Evolutionary conservation across 2,113 vertebrate genomes (phyloP).

Genomic region (Podarcis muralis): DNA sequence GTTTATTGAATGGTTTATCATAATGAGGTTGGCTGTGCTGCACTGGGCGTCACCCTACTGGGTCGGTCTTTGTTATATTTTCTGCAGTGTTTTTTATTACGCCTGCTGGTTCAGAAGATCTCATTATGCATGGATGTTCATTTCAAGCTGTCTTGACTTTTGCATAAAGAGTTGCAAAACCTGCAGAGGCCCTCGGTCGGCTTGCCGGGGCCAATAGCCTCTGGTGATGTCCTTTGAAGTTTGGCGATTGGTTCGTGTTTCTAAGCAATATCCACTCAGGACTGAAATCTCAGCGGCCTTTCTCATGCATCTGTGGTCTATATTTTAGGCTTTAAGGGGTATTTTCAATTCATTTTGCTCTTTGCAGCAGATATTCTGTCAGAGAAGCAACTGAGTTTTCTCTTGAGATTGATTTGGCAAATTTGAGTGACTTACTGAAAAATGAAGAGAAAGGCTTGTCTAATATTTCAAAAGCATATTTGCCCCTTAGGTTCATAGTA

Average conservation of each 20-base stretch:
- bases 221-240: slow-evolving; percentile 29
- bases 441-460: not conserved
- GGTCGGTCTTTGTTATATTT: slow-evolving; percentile 48
- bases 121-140: slow-evolving; percentile 54
- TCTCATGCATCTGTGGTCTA: slow-evolving; percentile 37
- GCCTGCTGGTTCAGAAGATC: slow-evolving; percentile 49
- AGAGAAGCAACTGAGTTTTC: not conserved
- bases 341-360: slow-evolving; percentile 39
- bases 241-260: slow-evolving; percentile 35
- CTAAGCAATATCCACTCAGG: slow-evolving; percentile 30
- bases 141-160: slow-evolving; percentile 62
- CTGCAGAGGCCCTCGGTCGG: not conserved
- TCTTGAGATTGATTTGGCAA: not conserved
- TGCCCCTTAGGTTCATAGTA: not conserved
- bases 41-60: slow-evolving; percentile 28
- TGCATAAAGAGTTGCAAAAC: slow-evolving; percentile 41
- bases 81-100: slow-evolving; percentile 43
- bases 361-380: slow-evolving; percentile 49
- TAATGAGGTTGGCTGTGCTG: slow-evolving; percentile 32
- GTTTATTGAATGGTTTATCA: slow-evolving; percentile 30
- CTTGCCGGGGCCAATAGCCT: slow-evolving; percentile 47
- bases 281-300: slow-evolving; percentile 21
- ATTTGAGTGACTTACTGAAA: slow-evolving; percentile 9
- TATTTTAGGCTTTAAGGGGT: slow-evolving; percentile 41
- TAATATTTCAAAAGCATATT: not conserved